Percentiles rank a stretch among this genome's conserved stretches.
Evolutionary conservation across 2,113 vertebrate genomes (phyloP).

Genomic region (Tinamus guttatus): DNA sequence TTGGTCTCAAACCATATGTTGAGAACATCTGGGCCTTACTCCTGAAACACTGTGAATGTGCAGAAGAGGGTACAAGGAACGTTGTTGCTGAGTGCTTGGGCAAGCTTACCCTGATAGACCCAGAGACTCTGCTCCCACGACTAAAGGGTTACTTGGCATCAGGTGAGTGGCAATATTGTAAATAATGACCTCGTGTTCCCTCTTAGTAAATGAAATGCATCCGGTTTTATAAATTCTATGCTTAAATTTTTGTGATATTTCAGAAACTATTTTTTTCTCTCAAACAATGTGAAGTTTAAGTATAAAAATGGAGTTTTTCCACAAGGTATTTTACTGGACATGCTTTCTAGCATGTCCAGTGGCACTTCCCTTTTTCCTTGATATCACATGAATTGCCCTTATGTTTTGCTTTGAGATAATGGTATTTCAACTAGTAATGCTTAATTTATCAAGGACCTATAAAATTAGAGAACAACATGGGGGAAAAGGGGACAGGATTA

Average conservation of each 20-base stretch:
- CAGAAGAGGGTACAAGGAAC: constrained; percentile 97
- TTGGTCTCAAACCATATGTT: constrained; percentile 95
- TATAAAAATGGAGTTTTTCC: not conserved
- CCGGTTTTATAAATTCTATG: not conserved
- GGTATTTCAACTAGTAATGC: not conserved
- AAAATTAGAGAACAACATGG: not conserved
- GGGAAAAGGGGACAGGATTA: rapidly evolving
- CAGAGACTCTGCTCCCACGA: constrained; percentile 93
- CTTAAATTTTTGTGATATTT: not conserved
- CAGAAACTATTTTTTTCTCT: not conserved
- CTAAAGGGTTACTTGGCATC: constrained; percentile 97
- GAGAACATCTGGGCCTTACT: constrained; percentile 96
- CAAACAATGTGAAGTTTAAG: not conserved
- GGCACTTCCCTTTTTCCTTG: not conserved
- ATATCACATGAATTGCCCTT: not conserved
- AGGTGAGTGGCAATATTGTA: constrained; percentile 77
- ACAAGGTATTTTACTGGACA: not conserved
- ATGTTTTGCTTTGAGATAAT: not conserved
- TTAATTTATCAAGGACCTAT: not conserved
- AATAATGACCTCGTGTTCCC: not conserved
- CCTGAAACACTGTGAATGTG: constrained; percentile 96
- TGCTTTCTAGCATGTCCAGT: not conserved
- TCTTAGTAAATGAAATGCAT: not conserved
- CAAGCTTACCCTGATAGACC: constrained; percentile 95
- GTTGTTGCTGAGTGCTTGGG: constrained; percentile 98